Percentiles rank a stretch among this genome's conserved stretches.
These are phyloP conservation scores for Sesamia nonagrioides DNA, from an alignment of 1,140 invertebrate genomes.

Conservation along the genomic window DNA sequence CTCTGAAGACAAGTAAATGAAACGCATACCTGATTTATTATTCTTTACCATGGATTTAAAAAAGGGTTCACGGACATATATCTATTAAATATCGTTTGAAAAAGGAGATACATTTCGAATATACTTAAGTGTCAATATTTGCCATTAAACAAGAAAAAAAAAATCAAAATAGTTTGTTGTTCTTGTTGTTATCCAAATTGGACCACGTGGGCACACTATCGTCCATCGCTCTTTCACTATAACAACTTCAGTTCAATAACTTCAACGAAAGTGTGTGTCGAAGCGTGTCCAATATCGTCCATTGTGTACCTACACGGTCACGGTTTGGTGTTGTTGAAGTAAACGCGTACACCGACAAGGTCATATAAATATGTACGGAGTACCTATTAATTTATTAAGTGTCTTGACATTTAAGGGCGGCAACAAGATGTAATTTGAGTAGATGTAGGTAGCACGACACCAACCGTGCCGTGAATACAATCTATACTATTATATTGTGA, in stretches of 20 bases:
- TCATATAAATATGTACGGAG: constrained; percentile 15
- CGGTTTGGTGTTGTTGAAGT: background rate
- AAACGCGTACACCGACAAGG: background rate
- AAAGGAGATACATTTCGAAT: no score
- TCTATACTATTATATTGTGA: no score
- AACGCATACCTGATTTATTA: no score
- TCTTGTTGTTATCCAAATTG: constrained; percentile 8
- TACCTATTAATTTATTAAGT: constrained; percentile 25
- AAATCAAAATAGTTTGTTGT: background rate
- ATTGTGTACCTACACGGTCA: constrained; percentile 1
- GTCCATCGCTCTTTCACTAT: background rate
- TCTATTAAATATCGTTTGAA: background rate
- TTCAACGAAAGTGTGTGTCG: background rate
- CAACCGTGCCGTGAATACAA: no score
- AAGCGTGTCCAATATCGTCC: background rate
- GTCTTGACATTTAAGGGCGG: constrained; percentile 11
- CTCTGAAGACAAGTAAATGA: background rate
- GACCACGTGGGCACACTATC: constrained; percentile 3
- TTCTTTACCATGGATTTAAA: background rate
- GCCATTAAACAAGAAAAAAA: background rate
- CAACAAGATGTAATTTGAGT: background rate
- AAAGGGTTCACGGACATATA: background rate
- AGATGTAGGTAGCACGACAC: no score
- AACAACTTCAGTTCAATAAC: background rate
- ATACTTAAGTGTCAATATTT: background rate